Evolutionary conservation across 2,113 vertebrate genomes (phyloP), one percentile per base, ranked within the genome.

Genomic region (Mesembrinibis cayennensis): DNA sequence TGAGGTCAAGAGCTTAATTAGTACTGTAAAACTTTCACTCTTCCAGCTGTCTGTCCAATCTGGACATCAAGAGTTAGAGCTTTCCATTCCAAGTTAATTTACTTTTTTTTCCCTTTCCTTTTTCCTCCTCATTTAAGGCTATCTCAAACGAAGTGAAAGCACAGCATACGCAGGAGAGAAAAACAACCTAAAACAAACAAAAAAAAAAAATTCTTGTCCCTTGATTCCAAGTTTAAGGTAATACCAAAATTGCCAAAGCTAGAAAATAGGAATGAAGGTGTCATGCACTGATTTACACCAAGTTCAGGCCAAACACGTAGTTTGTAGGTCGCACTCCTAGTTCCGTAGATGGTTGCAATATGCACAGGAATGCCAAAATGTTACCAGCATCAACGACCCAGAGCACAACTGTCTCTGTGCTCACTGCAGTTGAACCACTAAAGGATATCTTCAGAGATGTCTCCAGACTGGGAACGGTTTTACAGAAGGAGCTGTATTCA

Each of bases 381-480:
- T 19, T 42, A 2, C 38, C 58, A 59, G 36, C 53, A 14, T 44
- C 80, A 50, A 65, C 78, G 53, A 36, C 42, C 27, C 76, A 45
- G 18, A 40, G 65, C 77, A 82, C 59, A 67, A 8, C 10, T 4
- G 1, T n/a, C 45, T 15, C 56, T 61, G 58, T 44, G 56, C 40
- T 29, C 18, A 2, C 1, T 25, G 29, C 2, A 0, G 16, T 0
- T 42, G 30, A 72, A 40, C 20, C 25, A 26, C 30, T 11, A 30
- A 9, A 38, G n/a, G 49, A 1, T 49, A 5, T 20, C 58, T 55
- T 49, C 49, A 42, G 55, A 49, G 58, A 56, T 7, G 10, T n/a
- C 67, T 81, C 58, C 23, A 12, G 29, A 23, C 26, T 32, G 29
- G 44, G 29, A 52, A 14, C 36, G 27, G 22, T 52, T 27, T n/a